These are phyloP conservation scores for Brachionus koreanus DNA, from an alignment of 1,140 invertebrate species.

Conservation along the genomic window DNA sequence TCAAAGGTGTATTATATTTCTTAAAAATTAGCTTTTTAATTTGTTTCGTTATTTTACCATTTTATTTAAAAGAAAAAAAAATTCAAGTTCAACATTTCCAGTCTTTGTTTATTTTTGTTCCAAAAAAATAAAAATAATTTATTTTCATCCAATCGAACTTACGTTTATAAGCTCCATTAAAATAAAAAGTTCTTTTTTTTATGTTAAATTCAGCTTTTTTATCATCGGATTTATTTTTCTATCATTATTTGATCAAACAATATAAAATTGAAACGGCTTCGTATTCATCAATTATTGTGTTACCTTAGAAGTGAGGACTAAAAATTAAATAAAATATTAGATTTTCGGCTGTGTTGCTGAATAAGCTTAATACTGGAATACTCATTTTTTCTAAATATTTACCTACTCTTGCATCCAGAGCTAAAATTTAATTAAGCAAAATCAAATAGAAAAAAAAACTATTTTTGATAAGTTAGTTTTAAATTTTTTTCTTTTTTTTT, in stretches of 20 bases:
- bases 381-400: constrained; percentile 5
- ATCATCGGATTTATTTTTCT: not conserved
- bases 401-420: not conserved
- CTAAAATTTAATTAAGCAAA: constrained; percentile 16
- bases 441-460: not conserved
- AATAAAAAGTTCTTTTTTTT: not conserved
- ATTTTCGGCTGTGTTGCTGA: not conserved
- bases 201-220: not conserved
- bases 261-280: constrained; percentile 10
- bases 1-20: constrained; percentile 39
- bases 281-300: constrained; percentile 33
- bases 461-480: not conserved
- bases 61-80: not conserved
- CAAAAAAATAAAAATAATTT: not conserved
- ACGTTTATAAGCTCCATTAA: not conserved
- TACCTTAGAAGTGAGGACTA: constrained; percentile 11
- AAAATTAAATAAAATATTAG: constrained; percentile 28
- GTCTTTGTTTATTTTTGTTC: constrained; percentile 19
- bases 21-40: constrained; percentile 19
- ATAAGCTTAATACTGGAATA: not conserved
- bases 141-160: not conserved
- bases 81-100: constrained; percentile 15
- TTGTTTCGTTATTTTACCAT: constrained; percentile 2
- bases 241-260: constrained; percentile 33
- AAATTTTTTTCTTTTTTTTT: not conserved